Evolutionary conservation across 2,888 invertebrate genomes (phyloP), one percentile per base, ranked within the genome.

Genomic region (Hirtodrosophila histrioides): DNA sequence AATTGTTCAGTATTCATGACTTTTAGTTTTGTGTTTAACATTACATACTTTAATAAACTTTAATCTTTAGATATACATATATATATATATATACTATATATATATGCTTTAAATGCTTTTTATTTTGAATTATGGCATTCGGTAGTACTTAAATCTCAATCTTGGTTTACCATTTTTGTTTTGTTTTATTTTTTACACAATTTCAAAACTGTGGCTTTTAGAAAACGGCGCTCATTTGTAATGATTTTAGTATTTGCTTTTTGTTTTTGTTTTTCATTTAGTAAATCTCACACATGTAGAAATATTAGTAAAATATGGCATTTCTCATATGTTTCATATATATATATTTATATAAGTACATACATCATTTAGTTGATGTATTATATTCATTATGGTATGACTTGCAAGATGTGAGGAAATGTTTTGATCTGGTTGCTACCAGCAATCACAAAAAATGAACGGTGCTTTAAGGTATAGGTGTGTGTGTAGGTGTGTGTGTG

Each of bases 371-470:
- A 35, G 41, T 29, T 53, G 53, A 24, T 23, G 31, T 27, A 17
- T 46, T 61, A 60, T 39, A 60, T 39, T 54, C 17, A 33, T 33
- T 58, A 51, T 63, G 55, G 51, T 71, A 60, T 70, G 66, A 60
- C 58, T 71, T 64, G 64, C 40, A 60, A 58, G 37, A 61, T 75
- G 66, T 74, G 70, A 58, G 62, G 54, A 67, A 69, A 75, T 77
- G 79, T 68, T 73, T 70, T 65, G 69, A 79, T 88, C 84, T 86
- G 82, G 76, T 79, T 70, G 53, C 43, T 72, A 81, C 79, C 76
- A 85, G 81, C 64, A 75, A 89, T 89, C 88, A 89, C 89, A 89
- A 82, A 79, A 88, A 78, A 86, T 86, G 82, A 85, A 87, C 75
- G 73, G 74, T 79, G 75, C 76, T 78, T 80, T 61, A 69, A 81